These are phyloP conservation scores for Sandelia bainsii DNA, from an alignment of 2,797 vertebrate species.

Conservation along the genomic window DNA sequence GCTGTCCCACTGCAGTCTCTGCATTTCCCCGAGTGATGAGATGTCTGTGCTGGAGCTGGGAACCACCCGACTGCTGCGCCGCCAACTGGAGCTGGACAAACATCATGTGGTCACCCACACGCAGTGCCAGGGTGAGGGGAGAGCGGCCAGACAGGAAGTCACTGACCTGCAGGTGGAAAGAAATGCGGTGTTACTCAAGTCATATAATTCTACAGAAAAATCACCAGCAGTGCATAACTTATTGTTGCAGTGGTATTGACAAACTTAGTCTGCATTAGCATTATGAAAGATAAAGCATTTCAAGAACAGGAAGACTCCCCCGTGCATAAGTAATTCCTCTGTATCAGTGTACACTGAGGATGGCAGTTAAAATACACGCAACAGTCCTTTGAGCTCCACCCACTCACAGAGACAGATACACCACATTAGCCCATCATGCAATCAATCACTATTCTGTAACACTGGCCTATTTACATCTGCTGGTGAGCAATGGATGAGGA, in stretches of 20 bases:
- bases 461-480: constrained; percentile 69
- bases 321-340: constrained; percentile 26
- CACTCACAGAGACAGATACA: constrained; percentile 47
- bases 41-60: constrained; percentile 91
- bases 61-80: constrained; percentile 89
- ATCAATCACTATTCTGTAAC: constrained; percentile 70
- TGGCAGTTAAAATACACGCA: constrained; percentile 51
- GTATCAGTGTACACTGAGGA: constrained; percentile 37
- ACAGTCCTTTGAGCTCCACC: constrained; percentile 44
- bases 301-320: constrained; percentile 9
- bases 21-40: constrained; percentile 88
- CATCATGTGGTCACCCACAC: constrained; percentile 97
- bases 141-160: constrained; percentile 96
- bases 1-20: constrained; percentile 72
- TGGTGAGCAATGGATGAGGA: constrained; percentile 54
- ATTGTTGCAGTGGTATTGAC: neutral
- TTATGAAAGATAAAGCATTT: neutral
- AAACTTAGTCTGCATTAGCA: neutral
- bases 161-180: constrained; percentile 87
- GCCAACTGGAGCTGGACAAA: constrained; percentile 95
- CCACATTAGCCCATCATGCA: constrained; percentile 66
- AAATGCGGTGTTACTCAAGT: neutral
- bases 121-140: constrained; percentile 93
- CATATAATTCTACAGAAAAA: neutral
- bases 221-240: neutral